Percentiles rank a stretch among this genome's conserved stretches.
These are phyloP conservation scores for Drosophila nigrodunni DNA, from an alignment of 1,140 invertebrate genomes.

Conservation along the genomic window DNA sequence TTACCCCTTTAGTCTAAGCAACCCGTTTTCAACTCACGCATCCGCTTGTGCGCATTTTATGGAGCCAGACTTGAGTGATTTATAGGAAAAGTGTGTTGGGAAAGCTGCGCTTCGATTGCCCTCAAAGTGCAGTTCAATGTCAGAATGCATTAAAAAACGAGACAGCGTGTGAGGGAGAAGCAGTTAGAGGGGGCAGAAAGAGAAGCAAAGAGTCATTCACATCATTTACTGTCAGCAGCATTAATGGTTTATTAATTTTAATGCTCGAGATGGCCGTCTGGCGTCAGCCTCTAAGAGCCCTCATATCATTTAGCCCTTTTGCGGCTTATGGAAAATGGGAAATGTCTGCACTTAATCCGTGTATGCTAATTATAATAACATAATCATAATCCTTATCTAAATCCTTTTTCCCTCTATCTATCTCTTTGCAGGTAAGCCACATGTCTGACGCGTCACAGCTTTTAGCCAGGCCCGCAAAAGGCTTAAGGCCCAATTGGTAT, in stretches of 20 bases:
- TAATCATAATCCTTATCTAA: slow-evolving; percentile 13
- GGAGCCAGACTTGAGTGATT: slow-evolving; percentile 61
- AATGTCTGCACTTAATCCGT: slow-evolving; percentile 1
- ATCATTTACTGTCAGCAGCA: slow-evolving; percentile 17
- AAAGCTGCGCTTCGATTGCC: slow-evolving; percentile 41
- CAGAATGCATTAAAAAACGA: slow-evolving; percentile 33
- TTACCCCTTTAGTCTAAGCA: neutral
- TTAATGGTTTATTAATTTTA: slow-evolving; percentile 66
- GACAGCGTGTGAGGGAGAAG: no score
- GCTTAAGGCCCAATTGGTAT: slow-evolving; percentile 3
- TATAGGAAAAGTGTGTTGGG: slow-evolving; percentile 70
- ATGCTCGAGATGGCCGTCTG: slow-evolving; percentile 11
- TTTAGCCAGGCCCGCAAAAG: slow-evolving; percentile 1
- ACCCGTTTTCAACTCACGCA: slow-evolving; percentile 40
- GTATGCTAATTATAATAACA: slow-evolving; percentile 18
- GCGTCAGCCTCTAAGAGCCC: neutral
- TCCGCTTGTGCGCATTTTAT: slow-evolving; percentile 34
- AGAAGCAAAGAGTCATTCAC: slow-evolving; percentile 4
- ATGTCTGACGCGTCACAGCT: slow-evolving; percentile 30
- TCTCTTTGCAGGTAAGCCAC: slow-evolving; percentile 56
- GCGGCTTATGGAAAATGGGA: neutral
- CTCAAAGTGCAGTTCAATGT: slow-evolving; percentile 46
- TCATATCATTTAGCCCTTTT: neutral
- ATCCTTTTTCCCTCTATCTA: slow-evolving; percentile 44
- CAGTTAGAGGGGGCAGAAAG: neutral